These are phyloP conservation scores for Mormyrops attenuatus DNA, from an alignment of 2,797 vertebrate species.

Conservation along the genomic window DNA sequence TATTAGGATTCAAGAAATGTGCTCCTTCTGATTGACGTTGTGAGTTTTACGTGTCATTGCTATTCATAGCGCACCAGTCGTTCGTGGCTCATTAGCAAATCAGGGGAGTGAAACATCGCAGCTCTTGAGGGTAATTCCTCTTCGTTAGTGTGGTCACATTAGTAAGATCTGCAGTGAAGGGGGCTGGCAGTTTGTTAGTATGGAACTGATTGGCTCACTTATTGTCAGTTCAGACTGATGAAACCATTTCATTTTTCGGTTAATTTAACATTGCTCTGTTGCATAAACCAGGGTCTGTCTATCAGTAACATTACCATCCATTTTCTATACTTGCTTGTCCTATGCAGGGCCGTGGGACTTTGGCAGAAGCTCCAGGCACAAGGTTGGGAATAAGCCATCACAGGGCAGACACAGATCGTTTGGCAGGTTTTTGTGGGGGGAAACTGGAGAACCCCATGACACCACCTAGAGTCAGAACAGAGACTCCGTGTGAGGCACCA, in stretches of 20 bases:
- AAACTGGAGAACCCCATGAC: neutral
- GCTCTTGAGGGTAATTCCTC: neutral
- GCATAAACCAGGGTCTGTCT: neutral
- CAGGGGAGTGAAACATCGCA: neutral
- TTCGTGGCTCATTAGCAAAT: neutral
- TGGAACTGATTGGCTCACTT: neutral
- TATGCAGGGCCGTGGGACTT: neutral
- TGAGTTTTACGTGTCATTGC: neutral
- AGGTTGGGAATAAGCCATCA: neutral
- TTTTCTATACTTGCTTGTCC: neutral
- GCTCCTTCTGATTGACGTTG: neutral
- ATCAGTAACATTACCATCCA: neutral
- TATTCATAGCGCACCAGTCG: neutral
- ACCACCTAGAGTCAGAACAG: neutral
- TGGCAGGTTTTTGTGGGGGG: neutral
- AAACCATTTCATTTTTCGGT: neutral
- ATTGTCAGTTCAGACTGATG: neutral
- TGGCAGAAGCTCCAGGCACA: neutral
- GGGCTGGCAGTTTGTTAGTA: neutral
- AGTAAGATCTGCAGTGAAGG: neutral
- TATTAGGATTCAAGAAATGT: neutral
- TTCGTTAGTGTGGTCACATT: neutral
- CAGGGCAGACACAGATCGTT: neutral
- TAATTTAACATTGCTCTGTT: neutral
- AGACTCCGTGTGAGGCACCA: neutral